Evolutionary conservation across 2,888 invertebrate genomes (phyloP).

Genomic region (Callyntrura sp.): DNA sequence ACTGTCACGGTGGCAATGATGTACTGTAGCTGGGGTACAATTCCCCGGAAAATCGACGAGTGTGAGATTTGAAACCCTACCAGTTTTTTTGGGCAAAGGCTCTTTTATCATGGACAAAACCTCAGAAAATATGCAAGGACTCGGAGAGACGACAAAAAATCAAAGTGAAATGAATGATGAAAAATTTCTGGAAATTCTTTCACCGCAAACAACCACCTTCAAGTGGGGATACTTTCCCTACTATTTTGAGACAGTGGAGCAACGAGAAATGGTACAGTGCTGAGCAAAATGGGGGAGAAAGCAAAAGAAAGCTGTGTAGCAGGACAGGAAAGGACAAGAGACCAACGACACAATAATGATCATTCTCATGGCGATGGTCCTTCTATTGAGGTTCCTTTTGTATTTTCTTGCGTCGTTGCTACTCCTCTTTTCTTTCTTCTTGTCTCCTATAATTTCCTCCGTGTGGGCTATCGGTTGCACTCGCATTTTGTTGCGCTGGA

Average conservation of each 20-base stretch:
- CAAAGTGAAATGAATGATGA: constrained; percentile 9
- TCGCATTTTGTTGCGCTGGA: too few relatives aligned
- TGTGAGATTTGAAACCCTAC: too few relatives aligned
- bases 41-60: too few relatives aligned
- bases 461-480: too few relatives aligned
- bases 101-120: constrained; percentile 14
- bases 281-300: constrained; percentile 3
- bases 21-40: too few relatives aligned
- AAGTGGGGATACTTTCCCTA: too few relatives aligned
- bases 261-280: background rate
- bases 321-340: background rate
- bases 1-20: too few relatives aligned
- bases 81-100: too few relatives aligned
- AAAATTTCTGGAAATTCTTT: too few relatives aligned
- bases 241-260: background rate
- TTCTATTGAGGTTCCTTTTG: constrained; percentile 26
- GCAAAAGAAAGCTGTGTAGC: background rate
- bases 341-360: constrained; percentile 38
- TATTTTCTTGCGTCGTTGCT: constrained; percentile 19
- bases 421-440: background rate
- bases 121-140: too few relatives aligned
- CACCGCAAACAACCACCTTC: too few relatives aligned
- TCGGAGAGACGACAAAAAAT: background rate
- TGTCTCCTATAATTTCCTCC: background rate
- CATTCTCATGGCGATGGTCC: constrained; percentile 12